Percentiles rank a stretch among this genome's conserved stretches.
Evolutionary conservation across 2,113 vertebrate species (phyloP).

Genomic region (Protobothrops flavoviridis): DNA sequence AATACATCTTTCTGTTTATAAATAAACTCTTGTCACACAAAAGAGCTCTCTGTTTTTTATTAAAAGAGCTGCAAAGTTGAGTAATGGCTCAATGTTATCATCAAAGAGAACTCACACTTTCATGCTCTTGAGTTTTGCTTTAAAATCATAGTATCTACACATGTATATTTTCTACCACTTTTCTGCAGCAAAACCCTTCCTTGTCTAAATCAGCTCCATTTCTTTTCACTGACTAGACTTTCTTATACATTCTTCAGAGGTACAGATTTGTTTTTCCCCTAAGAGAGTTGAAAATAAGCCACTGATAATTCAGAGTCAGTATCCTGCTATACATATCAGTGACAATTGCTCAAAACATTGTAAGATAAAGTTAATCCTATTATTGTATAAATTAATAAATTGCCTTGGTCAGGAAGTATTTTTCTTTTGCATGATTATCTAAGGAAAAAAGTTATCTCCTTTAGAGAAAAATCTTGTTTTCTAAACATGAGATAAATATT

Average conservation of each 20-base stretch:
- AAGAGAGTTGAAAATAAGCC: not conserved
- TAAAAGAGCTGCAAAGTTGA: not conserved
- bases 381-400: not conserved
- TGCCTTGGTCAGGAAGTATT: not conserved
- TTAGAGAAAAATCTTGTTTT: not conserved
- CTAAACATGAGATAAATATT: not conserved
- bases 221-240: conserved; percentile 33
- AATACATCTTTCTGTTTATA: conserved; percentile 22
- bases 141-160: conserved; percentile 22
- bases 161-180: conserved; percentile 9
- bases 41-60: conserved; percentile 15
- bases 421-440: not conserved
- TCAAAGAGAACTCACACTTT: conserved; percentile 18
- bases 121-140: conserved; percentile 34
- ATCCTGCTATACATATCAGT: not conserved
- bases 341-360: not conserved
- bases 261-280: not conserved
- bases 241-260: conserved; percentile 1
- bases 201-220: conserved; percentile 9
- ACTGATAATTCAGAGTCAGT: not conserved
- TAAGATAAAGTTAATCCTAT: not conserved
- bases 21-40: conserved; percentile 41
- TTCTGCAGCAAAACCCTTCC: conserved; percentile 7
- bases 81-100: not conserved
- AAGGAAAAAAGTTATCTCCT: not conserved